phyloP scores from a whole-genome alignment of 2,113 vertebrate species.

The Larimichthys crocea region DNA sequence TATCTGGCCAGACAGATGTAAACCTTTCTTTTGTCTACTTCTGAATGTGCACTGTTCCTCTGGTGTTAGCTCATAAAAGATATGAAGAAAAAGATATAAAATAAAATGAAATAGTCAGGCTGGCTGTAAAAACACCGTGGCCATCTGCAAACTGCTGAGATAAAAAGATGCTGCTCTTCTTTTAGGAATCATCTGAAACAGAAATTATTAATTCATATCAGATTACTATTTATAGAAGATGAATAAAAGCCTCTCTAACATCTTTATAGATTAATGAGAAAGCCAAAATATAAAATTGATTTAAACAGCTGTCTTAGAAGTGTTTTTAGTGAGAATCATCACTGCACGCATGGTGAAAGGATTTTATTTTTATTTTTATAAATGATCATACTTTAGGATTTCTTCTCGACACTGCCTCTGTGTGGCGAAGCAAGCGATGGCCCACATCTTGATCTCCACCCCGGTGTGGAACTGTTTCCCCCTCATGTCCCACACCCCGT shows the following conservation, averaged over 20 bases:
- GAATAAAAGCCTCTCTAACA: not conserved
- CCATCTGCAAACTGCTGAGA: not conserved
- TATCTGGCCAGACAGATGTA: not conserved
- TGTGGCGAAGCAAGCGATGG: slow-evolving; percentile 98
- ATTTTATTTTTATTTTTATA: not conserved
- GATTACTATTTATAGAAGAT: not conserved
- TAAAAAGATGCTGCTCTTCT: not conserved
- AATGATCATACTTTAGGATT: slow-evolving; percentile 93
- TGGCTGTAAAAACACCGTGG: not conserved
- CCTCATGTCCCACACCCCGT: slow-evolving; percentile 99
- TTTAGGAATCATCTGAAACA: not conserved
- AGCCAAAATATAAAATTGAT: not conserved
- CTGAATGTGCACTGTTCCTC: not conserved
- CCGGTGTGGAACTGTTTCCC: slow-evolving; percentile 99
- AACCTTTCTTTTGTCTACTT: not conserved
- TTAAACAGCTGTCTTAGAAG: not conserved
- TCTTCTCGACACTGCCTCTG: slow-evolving; percentile 99
- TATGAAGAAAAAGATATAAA: not conserved
- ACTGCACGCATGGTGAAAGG: not conserved
- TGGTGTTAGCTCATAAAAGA: not conserved
- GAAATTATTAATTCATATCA: not conserved
- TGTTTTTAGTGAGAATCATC: not conserved
- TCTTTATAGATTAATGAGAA: not conserved
- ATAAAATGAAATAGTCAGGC: not conserved
- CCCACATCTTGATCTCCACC: slow-evolving; percentile 99